Evolutionary conservation across 2,113 vertebrate species (phyloP).

Genomic region (Narcine bancroftii): DNA sequence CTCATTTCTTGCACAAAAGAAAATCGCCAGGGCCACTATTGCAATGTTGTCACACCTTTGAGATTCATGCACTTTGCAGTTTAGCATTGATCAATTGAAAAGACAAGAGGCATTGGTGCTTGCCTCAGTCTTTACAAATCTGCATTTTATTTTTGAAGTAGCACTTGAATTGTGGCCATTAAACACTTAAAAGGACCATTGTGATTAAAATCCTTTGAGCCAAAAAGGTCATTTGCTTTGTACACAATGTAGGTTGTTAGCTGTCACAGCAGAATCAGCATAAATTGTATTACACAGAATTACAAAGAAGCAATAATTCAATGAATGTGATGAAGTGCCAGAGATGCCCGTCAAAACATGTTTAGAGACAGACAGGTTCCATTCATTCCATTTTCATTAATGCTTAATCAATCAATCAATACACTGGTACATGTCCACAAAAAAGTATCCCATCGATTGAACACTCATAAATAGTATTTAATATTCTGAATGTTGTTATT

Average conservation of each 20-base stretch:
- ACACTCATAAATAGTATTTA: not conserved
- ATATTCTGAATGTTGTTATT: not conserved
- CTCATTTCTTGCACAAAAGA: not conserved
- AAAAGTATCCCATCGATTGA: constrained; percentile 31
- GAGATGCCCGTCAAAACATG: constrained; percentile 8
- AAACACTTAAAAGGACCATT: not conserved
- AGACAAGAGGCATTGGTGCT: not conserved
- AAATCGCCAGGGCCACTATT: not conserved
- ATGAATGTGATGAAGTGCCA: constrained; percentile 30
- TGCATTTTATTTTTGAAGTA: not conserved
- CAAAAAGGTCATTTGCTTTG: constrained; percentile 15
- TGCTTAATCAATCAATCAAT: not conserved
- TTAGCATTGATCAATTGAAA: not conserved
- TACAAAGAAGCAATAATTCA: constrained; percentile 15
- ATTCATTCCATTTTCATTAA: constrained; percentile 25
- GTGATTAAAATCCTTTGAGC: not conserved
- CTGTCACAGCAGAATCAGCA: constrained; percentile 21
- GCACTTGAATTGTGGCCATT: not conserved
- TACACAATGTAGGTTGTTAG: constrained; percentile 7
- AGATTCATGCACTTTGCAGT: not conserved
- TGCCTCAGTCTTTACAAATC: not conserved
- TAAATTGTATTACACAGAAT: constrained; percentile 31
- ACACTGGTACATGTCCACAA: not conserved
- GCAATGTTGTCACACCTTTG: not conserved
- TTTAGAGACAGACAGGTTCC: not conserved